Base-by-base conservation (phyloP, 37 sponge, comb jelly and placozoan species). In the Geodia barretti region DNA sequence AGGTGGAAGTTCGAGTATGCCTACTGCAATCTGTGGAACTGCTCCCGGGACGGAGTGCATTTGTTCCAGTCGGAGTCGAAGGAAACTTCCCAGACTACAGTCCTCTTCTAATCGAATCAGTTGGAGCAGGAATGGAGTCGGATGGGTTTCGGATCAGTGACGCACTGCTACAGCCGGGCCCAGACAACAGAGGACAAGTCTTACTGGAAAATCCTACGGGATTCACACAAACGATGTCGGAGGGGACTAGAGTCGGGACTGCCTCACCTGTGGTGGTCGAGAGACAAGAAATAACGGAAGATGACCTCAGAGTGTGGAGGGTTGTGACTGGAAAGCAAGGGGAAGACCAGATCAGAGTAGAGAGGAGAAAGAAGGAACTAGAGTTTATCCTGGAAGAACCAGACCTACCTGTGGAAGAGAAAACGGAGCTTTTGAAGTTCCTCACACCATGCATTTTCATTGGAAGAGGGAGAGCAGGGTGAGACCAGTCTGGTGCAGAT, bases 401-500 rank as follows among this genome's bases (percentile, higher is more conserved):
- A n/a, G 30, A 26, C 20, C 5, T 64, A 7, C 25, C 65, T 19
- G 5, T 11, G 65, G n/a, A 76, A 24, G 77, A 76, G 63, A 54
- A 35, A 36, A 62, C 54, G 14, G 24, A 11, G 9, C 77, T 76
- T 20, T 23, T 36, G 2, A 25, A 1, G 28, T 2, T 76, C 26
- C 62, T 76, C 1, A 30, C 77, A 76, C 62, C 29, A 76, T 31
- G 77, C 38, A 14, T 76, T 76, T 32, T 21, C 35, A 24, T 36
- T 76, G 38, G 62, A 61, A 21, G 63, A 59, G 19, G 37, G 38
- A 9, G 77, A 76, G 8, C 33, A 36, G 35, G 77, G 77, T 29
- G 86, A 86, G 61, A 78, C 79, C 33, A 58, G 69, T 62, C 34
- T 86, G 29, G 74, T 79, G 3, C 25, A 70, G 47, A n/a, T 86